Conservation (phyloP, 2,113 vertebrate species). For the Centropristis striata region DNA sequence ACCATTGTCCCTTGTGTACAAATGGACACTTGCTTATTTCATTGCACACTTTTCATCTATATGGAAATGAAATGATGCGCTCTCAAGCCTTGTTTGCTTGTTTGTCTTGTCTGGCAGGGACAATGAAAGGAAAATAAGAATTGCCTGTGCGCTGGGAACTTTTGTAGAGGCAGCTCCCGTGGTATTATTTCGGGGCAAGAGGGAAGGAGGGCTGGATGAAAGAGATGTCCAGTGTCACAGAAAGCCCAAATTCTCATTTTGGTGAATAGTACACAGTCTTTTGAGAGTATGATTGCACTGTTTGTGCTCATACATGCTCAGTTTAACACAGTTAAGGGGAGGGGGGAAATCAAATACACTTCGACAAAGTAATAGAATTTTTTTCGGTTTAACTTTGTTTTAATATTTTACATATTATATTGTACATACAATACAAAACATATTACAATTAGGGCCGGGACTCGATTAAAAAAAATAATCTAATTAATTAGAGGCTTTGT, state of each 20-base stretch:
- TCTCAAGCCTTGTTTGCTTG: slow-evolving; percentile 78
- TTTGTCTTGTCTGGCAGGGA: slow-evolving; percentile 77
- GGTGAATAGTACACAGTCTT: slow-evolving; percentile 38
- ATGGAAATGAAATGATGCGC: slow-evolving; percentile 84
- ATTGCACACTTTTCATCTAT: slow-evolving; percentile 83
- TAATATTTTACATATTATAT: too few relatives aligned
- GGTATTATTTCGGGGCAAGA: slow-evolving; percentile 64
- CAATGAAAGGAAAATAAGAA: slow-evolving; percentile 81
- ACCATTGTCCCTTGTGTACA: slow-evolving; percentile 80
- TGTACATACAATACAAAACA: too few relatives aligned
- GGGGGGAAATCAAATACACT: background rate
- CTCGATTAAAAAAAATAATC: too few relatives aligned
- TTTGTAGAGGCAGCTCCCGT: slow-evolving; percentile 66
- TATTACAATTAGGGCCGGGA: too few relatives aligned
- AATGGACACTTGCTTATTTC: slow-evolving; percentile 83
- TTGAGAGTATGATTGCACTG: slow-evolving; percentile 41
- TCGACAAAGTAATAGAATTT: background rate
- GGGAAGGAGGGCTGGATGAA: slow-evolving; percentile 50
- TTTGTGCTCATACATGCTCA: slow-evolving; percentile 35
- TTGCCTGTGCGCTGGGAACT: slow-evolving; percentile 67
- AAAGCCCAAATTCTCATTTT: slow-evolving; percentile 64
- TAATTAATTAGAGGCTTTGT: too few relatives aligned
- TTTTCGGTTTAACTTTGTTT: slow-evolving; percentile 6
- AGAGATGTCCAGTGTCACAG: slow-evolving; percentile 66
- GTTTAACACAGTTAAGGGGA: background rate